phyloP scores from a whole-genome alignment of 2,113 vertebrate species.

The Brachionichthys hirsutus region DNA sequence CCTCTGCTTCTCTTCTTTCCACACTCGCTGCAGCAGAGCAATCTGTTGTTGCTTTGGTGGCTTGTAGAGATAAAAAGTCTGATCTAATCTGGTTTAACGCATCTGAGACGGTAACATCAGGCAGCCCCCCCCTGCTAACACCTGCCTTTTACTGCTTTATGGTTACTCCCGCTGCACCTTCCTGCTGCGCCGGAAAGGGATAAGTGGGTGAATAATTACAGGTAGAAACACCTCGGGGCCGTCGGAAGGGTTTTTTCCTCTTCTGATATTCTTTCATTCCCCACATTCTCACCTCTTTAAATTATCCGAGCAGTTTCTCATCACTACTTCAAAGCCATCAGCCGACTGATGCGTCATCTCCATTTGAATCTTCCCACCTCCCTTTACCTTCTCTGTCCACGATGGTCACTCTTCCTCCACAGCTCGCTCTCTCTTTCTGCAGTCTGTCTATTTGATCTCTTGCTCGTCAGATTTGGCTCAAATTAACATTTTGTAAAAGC shows the following conservation, averaged over 20 bases:
- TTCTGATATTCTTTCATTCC: conserved; percentile 59
- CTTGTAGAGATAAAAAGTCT: neutral
- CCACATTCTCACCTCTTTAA: conserved; percentile 63
- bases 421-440: conserved; percentile 26
- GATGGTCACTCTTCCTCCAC: conserved; percentile 38
- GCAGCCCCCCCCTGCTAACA: conserved; percentile 49
- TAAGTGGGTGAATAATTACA: conserved; percentile 75
- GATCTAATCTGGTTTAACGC: neutral
- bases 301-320: conserved; percentile 55
- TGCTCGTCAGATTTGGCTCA: conserved; percentile 14
- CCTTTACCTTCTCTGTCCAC: conserved; percentile 10
- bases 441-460: conserved; percentile 32
- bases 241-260: conserved; percentile 44
- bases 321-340: conserved; percentile 46
- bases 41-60: too few species aligned
- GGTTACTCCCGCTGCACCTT: conserved; percentile 5
- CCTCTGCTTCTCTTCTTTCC: neutral
- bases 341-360: conserved; percentile 58
- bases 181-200: conserved; percentile 55
- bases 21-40: neutral
- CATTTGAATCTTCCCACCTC: conserved; percentile 68
- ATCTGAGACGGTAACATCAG: conserved; percentile 30
- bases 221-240: conserved; percentile 71
- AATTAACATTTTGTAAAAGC: too few species aligned
- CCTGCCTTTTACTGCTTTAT: conserved; percentile 57